Base-by-base conservation (phyloP, 2,888 invertebrate species). In the Sphecodes monilicornis region DNA sequence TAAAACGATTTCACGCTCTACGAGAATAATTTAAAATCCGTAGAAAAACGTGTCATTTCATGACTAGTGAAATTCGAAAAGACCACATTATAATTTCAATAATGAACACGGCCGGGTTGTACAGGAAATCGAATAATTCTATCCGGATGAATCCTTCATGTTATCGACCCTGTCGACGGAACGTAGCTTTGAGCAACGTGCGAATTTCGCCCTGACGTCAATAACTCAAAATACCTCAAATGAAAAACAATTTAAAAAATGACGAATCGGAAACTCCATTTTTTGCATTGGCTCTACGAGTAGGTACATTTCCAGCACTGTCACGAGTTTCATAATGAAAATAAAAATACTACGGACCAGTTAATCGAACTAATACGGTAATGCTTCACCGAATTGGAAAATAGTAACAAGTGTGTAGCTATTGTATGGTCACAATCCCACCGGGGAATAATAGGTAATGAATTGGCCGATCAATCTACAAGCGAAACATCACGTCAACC, bases 1-100 rank as follows among this genome's bases (percentile, higher is more conserved):
- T 1, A n/a, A 50, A 78, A 26, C 32, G 46, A 41, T 46, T 70
- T 60, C 18, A 41, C 18, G 78, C 46, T n/a, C 46, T 29, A 29
- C 50, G 8, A 32, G 46, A 78, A 71, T 36, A 79, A 75, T 68
- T n/a, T 57, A 71, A 43, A 76, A 57, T 26, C 36, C 16, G 22
- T 6, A n/a, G 75, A 74, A 74, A n/a, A 68, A 71, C 13, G 16
- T 29, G 22, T 39, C 16, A 74, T 39, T 10, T 26, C 29, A 22
- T 29, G 39, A 43, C 16, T 4, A 29, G 16, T 11, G 57, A 39
- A 29, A 69, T 69, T 26, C 66, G 10, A 39, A 29, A n/a, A 13
- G 57, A 10, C 16, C 8, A 10, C 13, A 36, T 76, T 60, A 64
- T 46, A 57, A 77, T 70, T 80, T 70, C 22, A 70, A 70, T 64